These are phyloP conservation scores for Eumaeus atala DNA, from an alignment of 1,140 invertebrate species.

Conservation along the genomic window DNA sequence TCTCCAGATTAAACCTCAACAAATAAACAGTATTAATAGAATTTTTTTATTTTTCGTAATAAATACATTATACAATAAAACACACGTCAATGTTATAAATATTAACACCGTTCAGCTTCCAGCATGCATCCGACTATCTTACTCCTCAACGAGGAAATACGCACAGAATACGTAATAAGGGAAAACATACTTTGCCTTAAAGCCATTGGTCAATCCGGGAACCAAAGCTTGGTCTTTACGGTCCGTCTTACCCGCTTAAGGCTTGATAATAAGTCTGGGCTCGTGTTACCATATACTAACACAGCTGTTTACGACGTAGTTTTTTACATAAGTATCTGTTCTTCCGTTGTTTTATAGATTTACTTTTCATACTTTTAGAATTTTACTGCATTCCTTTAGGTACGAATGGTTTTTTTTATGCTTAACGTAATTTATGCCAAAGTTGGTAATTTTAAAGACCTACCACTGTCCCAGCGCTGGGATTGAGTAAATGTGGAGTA, in stretches of 20 bases:
- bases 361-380: not conserved
- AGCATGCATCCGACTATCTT: not conserved
- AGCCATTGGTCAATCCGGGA: constrained; percentile 31
- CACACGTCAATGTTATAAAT: constrained; percentile 10
- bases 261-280: constrained; percentile 38
- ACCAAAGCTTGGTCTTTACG: constrained; percentile 39
- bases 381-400: constrained; percentile 3
- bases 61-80: constrained; percentile 11
- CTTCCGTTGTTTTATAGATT: not conserved
- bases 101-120: constrained; percentile 8
- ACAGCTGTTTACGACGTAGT: constrained; percentile 22
- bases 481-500: no score
- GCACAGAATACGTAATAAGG: constrained; percentile 41
- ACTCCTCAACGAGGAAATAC: constrained; percentile 32
- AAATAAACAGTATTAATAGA: constrained; percentile 9
- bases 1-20: not conserved
- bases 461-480: no score
- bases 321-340: constrained; percentile 25
- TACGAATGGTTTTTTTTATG: constrained; percentile 7
- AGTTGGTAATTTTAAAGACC: no score
- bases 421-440: not conserved
- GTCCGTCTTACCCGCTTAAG: constrained; percentile 31
- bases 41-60: constrained; percentile 4
- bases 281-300: constrained; percentile 34
- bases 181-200: constrained; percentile 35